Evolutionary conservation across 35 echinoderm and acorn worm species (phyloP), one percentile per base, ranked within the genome.

Genomic region (Apostichopus parvimensis): DNA sequence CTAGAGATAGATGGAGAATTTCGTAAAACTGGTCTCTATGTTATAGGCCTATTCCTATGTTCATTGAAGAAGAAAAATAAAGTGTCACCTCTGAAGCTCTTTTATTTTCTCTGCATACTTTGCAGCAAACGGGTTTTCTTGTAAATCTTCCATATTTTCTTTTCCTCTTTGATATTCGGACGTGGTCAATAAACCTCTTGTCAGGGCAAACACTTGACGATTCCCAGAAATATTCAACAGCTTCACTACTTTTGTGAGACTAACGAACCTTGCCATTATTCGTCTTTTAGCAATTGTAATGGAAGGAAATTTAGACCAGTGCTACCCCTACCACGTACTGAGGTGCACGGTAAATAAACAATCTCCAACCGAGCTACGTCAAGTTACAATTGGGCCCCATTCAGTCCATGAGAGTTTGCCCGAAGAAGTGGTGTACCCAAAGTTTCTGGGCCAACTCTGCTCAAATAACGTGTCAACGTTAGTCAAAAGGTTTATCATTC

Each of bases 31-130:
- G 8, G 13, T 68, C 11, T 18, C 64, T 68, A 68, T 68, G 64
- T 68, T 68, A 18, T 68, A 68, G 64, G 3, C 18, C 64, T 25
- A 25, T 25, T 25, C 24, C 24, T 45, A 45, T 45, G 34, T 45
- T 45, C 34, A 45, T 45, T 45, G 3, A 4, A 45, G 34, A 45
- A 45, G 34, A 45, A 45, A 45, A 45, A 45, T 45, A 45, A 45
- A 45, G 34, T 45, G 34, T 79, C 87, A 95, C 96, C 96, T 94
- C 54, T 91, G 93, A 6, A 95, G 66, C 89, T 98, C 72, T 81
- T 98, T 90, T 13, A 98, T 93, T 91, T 98, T 98, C 21, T 94
- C 89, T 15, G 93, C 93, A 91, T 98, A 98, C 89, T 98, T 98
- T 54, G 89, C 91, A 61, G 80, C 90, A 91, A 79, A 98, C 8